Percentiles rank a stretch among this genome's conserved stretches.
Conservation (phyloP, 2,797 vertebrate genomes). For the Eremophila alpestris region DNA sequence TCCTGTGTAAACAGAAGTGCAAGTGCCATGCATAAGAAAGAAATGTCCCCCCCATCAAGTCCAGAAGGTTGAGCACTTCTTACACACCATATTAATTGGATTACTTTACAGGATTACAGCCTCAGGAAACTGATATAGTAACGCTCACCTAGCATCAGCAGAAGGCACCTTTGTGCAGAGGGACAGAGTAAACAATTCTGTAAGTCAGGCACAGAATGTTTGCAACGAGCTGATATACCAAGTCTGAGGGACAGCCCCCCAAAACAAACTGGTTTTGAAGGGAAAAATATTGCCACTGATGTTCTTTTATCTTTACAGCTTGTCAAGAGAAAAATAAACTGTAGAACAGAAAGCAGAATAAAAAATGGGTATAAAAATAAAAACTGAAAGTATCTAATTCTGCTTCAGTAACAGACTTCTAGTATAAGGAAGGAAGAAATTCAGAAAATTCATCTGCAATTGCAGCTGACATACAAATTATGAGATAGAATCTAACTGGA, state of each 20-base stretch:
- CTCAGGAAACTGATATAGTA: not conserved
- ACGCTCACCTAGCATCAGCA: not conserved
- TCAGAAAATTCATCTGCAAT: not conserved
- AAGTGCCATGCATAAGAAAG: not conserved
- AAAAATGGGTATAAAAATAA: not conserved
- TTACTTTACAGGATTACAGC: not conserved
- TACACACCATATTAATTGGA: not conserved
- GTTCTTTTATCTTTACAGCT: not conserved
- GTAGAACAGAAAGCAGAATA: not conserved
- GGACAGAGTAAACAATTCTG: not conserved
- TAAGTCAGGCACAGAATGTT: not conserved
- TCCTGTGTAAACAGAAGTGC: not conserved
- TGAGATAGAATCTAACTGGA: not conserved
- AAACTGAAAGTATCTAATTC: not conserved
- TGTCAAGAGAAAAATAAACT: not conserved
- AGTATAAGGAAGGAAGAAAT: not conserved
- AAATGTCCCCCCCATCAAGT: not conserved
- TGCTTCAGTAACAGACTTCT: not conserved
- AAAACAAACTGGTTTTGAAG: not conserved
- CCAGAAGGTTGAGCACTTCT: not conserved
- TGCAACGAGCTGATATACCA: not conserved
- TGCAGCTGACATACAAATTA: not conserved
- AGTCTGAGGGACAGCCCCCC: not conserved
- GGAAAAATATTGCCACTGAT: not conserved
- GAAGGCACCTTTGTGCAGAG: not conserved